A percentile compares a stretch with the other conserved stretches of the same genome.
Evolutionary conservation across 1,140 invertebrate genomes (phyloP).

Genomic region (Holcopasites calliopsidis): DNA sequence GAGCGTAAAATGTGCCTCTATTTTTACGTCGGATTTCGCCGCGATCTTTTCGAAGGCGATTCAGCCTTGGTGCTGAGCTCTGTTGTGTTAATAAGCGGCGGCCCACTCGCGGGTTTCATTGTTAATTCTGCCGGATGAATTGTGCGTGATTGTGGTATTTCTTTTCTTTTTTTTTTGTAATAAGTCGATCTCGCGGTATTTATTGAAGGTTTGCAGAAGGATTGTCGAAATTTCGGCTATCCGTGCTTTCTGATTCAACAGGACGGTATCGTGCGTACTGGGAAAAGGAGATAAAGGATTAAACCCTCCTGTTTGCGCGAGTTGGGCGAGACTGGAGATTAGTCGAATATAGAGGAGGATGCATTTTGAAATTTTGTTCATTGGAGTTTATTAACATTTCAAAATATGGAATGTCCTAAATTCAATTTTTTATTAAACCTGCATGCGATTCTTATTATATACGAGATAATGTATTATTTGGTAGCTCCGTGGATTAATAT

Average conservation of each 20-base stretch:
- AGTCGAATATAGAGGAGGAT: too few relatives aligned
- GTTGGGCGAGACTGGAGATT: neutral
- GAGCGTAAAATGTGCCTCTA: slow-evolving; percentile 70
- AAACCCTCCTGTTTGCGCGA: neutral
- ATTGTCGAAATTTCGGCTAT: neutral
- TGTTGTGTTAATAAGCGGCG: slow-evolving; percentile 52
- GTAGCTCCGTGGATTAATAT: neutral
- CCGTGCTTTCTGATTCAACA: slow-evolving; percentile 10
- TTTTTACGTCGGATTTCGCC: slow-evolving; percentile 74
- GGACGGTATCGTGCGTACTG: neutral
- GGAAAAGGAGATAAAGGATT: neutral
- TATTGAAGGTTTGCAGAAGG: neutral
- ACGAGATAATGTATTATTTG: too few relatives aligned
- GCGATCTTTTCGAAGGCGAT: slow-evolving; percentile 50
- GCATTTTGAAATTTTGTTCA: too few relatives aligned
- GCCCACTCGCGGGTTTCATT: neutral
- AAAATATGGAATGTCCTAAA: too few relatives aligned
- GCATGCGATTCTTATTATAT: too few relatives aligned
- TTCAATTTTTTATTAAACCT: too few relatives aligned
- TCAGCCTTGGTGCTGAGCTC: neutral
- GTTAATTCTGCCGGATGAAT: slow-evolving; percentile 11
- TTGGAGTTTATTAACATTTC: too few relatives aligned
- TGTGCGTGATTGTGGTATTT: neutral
- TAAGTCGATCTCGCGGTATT: neutral
- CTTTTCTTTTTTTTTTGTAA: neutral